Conservation (phyloP, 2,113 vertebrate species). For the Archocentrus centrarchus region DNA sequence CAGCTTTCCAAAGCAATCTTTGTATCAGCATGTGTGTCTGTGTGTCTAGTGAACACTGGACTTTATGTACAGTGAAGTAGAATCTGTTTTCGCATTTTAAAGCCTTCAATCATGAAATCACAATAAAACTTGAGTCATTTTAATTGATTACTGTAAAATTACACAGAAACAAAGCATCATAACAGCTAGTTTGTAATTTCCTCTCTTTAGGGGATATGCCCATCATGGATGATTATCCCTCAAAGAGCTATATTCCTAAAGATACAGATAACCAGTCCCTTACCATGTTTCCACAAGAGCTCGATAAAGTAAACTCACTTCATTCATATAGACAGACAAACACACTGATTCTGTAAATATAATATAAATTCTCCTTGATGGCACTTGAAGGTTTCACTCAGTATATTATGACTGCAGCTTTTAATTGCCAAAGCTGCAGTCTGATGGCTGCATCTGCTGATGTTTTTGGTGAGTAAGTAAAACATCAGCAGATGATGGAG, state of each 20-base stretch:
- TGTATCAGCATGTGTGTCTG: neutral
- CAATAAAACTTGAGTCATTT: neutral
- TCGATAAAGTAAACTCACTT: constrained; percentile 80
- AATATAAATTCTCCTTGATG: neutral
- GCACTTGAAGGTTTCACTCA: constrained; percentile 3
- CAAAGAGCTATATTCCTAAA: constrained; percentile 55
- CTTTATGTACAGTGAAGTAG: neutral
- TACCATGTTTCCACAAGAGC: constrained; percentile 72
- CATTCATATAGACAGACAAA: neutral
- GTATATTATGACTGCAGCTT: constrained; percentile 68
- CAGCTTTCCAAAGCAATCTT: neutral
- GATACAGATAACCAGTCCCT: constrained; percentile 79
- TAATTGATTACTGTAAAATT: neutral
- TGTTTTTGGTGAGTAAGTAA: constrained; percentile 62
- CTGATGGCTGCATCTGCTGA: no score
- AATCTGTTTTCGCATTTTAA: constrained; percentile 5
- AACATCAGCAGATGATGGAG: constrained; percentile 59
- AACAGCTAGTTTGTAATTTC: neutral
- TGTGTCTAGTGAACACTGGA: neutral
- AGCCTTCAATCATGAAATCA: neutral
- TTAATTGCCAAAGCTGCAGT: constrained; percentile 50
- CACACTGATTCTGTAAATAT: neutral
- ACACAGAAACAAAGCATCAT: neutral
- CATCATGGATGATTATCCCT: constrained; percentile 31
- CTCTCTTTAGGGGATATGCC: neutral